Percentiles rank a stretch among this genome's conserved stretches.
phyloP scores from a whole-genome alignment of 1,140 invertebrate species.

The Drosophila lacteicornis region DNA sequence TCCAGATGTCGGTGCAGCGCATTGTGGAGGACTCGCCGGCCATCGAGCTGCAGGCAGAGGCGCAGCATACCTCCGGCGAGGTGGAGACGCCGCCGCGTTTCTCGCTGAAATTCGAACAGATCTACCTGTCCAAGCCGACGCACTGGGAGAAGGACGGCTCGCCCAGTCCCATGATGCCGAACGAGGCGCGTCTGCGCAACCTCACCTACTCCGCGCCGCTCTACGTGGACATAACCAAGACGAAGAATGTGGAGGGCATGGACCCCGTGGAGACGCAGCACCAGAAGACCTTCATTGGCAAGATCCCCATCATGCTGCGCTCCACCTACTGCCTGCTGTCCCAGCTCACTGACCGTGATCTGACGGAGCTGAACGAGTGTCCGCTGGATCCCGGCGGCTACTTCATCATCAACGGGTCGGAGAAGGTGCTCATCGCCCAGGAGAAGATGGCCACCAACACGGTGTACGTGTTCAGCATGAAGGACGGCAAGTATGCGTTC shows the following conservation, averaged over 20 bases:
- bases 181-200: conserved; percentile 96
- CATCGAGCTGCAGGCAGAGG: conserved; percentile 98
- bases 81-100: conserved; percentile 96
- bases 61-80: conserved; percentile 96
- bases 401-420: conserved; percentile 98
- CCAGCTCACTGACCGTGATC: conserved; percentile 98
- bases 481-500: conserved; percentile 98
- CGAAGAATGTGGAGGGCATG: conserved; percentile 95
- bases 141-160: conserved; percentile 99
- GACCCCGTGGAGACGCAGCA: conserved; percentile 97
- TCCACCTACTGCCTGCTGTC: conserved; percentile 98
- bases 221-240: conserved; percentile 99
- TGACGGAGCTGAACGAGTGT: conserved; percentile 99
- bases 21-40: conserved; percentile 99
- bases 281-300: conserved; percentile 99
- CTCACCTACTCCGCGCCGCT: conserved; percentile 98
- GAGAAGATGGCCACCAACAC: conserved; percentile 99
- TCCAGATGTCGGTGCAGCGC: conserved; percentile 99
- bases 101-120: conserved; percentile 98
- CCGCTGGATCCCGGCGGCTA: conserved; percentile 99
- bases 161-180: conserved; percentile 99
- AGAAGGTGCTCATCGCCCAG: conserved; percentile 98
- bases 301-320: conserved; percentile 99
- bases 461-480: conserved; percentile 99
- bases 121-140: conserved; percentile 99